phyloP scores from a whole-genome alignment of 2,888 invertebrate species.

The Synanthedon andrenaeformis region DNA sequence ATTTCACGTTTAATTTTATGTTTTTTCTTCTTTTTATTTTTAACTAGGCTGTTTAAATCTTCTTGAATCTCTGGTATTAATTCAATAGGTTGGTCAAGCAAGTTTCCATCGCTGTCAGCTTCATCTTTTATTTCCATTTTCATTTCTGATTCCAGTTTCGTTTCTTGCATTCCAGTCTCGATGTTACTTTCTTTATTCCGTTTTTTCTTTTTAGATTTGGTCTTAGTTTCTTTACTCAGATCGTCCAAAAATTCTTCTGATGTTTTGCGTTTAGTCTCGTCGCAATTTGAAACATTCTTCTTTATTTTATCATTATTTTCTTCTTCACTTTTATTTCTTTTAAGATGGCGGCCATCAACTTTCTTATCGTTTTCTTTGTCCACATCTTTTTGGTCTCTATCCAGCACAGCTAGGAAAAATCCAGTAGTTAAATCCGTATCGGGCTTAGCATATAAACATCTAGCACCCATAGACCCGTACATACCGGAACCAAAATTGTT shows the following conservation, averaged over 20 bases:
- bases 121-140: constrained; percentile 7
- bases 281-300: constrained; percentile 5
- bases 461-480: constrained; percentile 75
- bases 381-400: constrained; percentile 65
- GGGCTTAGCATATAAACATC: constrained; percentile 83
- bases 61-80: background rate
- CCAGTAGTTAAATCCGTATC: constrained; percentile 88
- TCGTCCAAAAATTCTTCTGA: constrained; percentile 3
- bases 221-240: constrained; percentile 2
- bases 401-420: constrained; percentile 94
- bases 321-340: constrained; percentile 3
- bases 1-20: background rate
- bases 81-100: background rate
- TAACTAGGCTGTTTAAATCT: constrained; percentile 5
- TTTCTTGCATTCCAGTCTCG: background rate
- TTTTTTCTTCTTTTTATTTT: constrained; percentile 24
- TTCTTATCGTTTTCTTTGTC: constrained; percentile 16
- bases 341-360: constrained; percentile 1
- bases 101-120: background rate
- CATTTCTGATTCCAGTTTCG: constrained; percentile 4
- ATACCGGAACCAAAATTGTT: constrained; percentile 74
- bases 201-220: constrained; percentile 11
- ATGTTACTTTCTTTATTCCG: constrained; percentile 5
- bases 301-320: constrained; percentile 2
- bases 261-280: constrained; percentile 9